phyloP scores from a whole-genome alignment of 1,140 invertebrate species.

The Macrostomum lignano region DNA sequence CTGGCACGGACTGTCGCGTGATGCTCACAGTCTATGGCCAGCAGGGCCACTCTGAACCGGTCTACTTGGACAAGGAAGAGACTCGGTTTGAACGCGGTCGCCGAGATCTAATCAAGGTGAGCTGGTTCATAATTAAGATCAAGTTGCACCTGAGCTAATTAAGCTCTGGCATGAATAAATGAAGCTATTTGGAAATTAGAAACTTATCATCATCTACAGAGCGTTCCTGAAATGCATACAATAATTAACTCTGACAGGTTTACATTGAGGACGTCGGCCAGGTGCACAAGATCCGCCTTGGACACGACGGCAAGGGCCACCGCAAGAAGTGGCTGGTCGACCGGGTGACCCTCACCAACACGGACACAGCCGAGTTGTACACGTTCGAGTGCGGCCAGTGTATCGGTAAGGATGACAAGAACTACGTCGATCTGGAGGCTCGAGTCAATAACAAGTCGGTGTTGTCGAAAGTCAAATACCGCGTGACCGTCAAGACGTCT shows the following conservation, averaged over 20 bases:
- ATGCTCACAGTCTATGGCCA: slow-evolving; percentile 20
- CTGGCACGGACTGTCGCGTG: slow-evolving; percentile 28
- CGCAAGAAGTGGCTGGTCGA: slow-evolving; percentile 4
- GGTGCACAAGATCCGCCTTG: slow-evolving; percentile 22
- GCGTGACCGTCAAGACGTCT: slow-evolving; percentile 22
- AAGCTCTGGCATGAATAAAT: too few species aligned
- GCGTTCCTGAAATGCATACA: too few species aligned
- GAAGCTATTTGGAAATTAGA: too few species aligned
- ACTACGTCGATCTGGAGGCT: slow-evolving; percentile 12
- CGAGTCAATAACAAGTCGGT: neutral
- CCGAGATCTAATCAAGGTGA: slow-evolving; percentile 21
- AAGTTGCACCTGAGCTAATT: too few species aligned
- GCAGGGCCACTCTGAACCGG: too few species aligned
- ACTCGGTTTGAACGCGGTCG: slow-evolving; percentile 23
- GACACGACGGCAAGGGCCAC: slow-evolving; percentile 11
- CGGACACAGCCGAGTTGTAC: slow-evolving; percentile 16
- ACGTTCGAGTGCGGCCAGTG: slow-evolving; percentile 19
- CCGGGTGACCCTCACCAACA: slow-evolving; percentile 18
- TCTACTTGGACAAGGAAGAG: slow-evolving; percentile 18
- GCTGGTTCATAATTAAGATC: too few species aligned
- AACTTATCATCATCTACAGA: too few species aligned
- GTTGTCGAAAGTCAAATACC: slow-evolving; percentile 17
- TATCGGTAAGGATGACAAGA: slow-evolving; percentile 16
- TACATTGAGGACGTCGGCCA: slow-evolving; percentile 24
- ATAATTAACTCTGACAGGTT: too few species aligned